Conservation (phyloP, 1,140 invertebrate genomes). For the Diuraphis noxia region DNA sequence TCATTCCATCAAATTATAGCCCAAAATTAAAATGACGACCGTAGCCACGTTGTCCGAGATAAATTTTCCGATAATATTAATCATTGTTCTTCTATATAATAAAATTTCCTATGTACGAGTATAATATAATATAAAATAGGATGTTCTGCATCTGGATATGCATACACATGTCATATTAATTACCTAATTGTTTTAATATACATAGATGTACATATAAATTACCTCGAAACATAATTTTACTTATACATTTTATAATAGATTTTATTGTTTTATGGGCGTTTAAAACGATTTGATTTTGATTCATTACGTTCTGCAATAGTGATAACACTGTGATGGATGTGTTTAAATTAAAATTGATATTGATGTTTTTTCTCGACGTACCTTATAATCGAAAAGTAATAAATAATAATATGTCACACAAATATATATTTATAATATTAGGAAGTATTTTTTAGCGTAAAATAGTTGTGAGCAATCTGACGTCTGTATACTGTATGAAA, state of each 20-base stretch:
- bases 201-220: neutral
- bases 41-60: neutral
- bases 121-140: neutral
- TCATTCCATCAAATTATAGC: neutral
- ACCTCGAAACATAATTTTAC: neutral
- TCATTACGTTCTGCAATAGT: too few species aligned
- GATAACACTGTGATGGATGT: too few species aligned
- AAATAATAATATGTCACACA: neutral
- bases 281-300: too few species aligned
- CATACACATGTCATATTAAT: neutral
- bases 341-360: neutral
- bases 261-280: too few species aligned
- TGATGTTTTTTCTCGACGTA: neutral
- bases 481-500: conserved; percentile 21
- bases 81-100: neutral
- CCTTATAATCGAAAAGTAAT: neutral
- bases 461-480: neutral
- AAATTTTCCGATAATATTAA: conserved; percentile 22
- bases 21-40: neutral
- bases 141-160: neutral
- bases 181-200: neutral
- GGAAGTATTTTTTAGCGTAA: conserved; percentile 1
- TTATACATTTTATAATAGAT: too few species aligned
- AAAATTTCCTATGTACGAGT: neutral
- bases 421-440: neutral